These are phyloP conservation scores for Cebuella pygmaea DNA, from an alignment of 2,797 vertebrate species.

Conservation along the genomic window DNA sequence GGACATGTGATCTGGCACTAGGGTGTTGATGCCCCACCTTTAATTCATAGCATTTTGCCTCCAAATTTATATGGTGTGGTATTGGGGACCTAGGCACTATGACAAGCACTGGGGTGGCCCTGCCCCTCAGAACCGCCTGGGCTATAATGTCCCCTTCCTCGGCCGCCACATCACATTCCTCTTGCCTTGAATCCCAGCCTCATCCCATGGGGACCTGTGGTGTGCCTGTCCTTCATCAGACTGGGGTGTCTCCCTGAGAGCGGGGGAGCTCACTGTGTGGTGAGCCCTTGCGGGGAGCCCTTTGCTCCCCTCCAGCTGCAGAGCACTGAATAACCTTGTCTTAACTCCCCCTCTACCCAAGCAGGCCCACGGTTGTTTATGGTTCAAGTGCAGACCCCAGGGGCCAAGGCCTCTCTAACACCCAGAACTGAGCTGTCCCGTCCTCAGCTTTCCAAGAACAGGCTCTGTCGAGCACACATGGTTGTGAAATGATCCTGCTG, in stretches of 20 bases:
- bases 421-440: slow-evolving; percentile 65
- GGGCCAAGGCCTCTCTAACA: slow-evolving; percentile 56
- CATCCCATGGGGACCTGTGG: neutral
- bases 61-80: neutral
- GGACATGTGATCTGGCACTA: neutral
- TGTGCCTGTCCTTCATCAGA: neutral
- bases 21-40: neutral
- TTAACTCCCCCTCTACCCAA: neutral
- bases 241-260: neutral
- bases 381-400: slow-evolving; percentile 54
- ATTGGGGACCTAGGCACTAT: neutral
- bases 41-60: neutral
- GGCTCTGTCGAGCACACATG: slow-evolving; percentile 31
- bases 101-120: neutral
- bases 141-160: accelerated
- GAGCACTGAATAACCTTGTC: neutral
- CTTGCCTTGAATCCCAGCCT: neutral
- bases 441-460: slow-evolving; percentile 80
- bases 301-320: neutral
- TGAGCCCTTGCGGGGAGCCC: neutral
- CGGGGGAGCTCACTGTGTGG: too few relatives aligned
- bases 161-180: neutral
- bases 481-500: slow-evolving; percentile 74
- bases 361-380: slow-evolving; percentile 60
- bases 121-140: neutral